These are phyloP conservation scores for Enteromius paludinosus DNA, from an alignment of 2,797 vertebrate species.

Conservation along the genomic window DNA sequence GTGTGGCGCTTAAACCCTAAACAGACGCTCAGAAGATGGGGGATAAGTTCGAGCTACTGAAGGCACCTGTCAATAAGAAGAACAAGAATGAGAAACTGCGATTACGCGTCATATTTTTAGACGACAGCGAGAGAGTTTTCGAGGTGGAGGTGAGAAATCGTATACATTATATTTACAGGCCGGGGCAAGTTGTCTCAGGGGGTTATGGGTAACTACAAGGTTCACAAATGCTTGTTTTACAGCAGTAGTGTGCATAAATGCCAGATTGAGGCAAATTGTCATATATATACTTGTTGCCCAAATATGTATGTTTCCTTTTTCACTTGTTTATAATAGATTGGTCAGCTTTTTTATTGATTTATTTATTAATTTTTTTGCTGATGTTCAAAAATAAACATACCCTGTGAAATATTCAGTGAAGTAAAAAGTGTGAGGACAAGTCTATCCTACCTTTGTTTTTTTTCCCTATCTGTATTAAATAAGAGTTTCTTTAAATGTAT, in stretches of 20 bases:
- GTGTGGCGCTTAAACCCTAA: neutral
- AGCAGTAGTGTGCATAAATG: neutral
- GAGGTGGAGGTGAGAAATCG: constrained; percentile 76
- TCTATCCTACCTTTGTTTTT: neutral
- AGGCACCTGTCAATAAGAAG: constrained; percentile 50
- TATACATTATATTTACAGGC: neutral
- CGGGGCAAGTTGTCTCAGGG: neutral
- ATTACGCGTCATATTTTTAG: constrained; percentile 78
- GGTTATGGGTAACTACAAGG: neutral
- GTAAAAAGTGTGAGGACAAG: neutral
- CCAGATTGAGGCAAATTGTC: neutral
- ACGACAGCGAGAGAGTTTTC: constrained; percentile 80
- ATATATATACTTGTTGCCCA: neutral
- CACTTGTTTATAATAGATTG: neutral
- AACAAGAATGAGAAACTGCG: constrained; percentile 72
- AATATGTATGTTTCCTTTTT: neutral
- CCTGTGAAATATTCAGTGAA: constrained; percentile 11
- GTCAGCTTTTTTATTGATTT: neutral
- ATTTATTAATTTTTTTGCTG: neutral
- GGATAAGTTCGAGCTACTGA: constrained; percentile 62
- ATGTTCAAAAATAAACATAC: constrained; percentile 3
- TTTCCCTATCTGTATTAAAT: neutral
- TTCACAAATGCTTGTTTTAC: neutral
- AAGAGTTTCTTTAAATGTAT: neutral
- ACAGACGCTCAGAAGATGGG: constrained; percentile 63